These are phyloP conservation scores for Aurelia aurita complex sp. Pacific DNA, from an alignment of 30 jellyfish, hydroid and myxozoan species.

Conservation along the genomic window DNA sequence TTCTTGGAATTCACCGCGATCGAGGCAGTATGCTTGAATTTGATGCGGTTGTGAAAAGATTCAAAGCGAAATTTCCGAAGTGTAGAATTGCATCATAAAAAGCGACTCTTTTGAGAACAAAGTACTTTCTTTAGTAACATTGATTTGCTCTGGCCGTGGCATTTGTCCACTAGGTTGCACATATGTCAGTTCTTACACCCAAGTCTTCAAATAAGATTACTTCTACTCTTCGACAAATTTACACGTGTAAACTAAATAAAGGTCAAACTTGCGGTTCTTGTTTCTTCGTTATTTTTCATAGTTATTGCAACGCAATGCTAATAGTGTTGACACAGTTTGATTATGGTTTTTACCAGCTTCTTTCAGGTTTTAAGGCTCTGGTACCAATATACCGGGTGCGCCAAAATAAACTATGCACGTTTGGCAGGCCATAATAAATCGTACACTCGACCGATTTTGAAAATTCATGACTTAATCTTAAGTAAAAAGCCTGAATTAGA, in stretches of 20 bases:
- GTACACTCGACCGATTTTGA: no score
- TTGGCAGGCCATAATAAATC: no score
- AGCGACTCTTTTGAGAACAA: neutral
- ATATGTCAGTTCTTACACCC: neutral
- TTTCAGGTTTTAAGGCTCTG: no score
- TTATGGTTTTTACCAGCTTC: no score
- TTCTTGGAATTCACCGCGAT: constrained; percentile 50
- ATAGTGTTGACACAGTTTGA: no score
- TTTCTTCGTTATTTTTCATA: no score
- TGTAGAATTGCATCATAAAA: constrained; percentile 27
- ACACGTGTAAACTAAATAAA: neutral
- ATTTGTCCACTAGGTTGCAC: no score
- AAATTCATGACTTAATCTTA: no score
- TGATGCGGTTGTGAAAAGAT: constrained; percentile 22
- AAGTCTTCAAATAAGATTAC: constrained; percentile 18
- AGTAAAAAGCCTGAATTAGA: no score
- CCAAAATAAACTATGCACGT: no score
- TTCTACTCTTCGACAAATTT: constrained; percentile 17
- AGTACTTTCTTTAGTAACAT: neutral
- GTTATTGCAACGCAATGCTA: no score
- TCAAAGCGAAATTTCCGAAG: constrained; percentile 17
- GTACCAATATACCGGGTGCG: no score
- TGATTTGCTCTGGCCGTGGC: constrained; percentile 21
- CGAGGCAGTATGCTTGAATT: constrained; percentile 25
- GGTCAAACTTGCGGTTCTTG: constrained; percentile 3